Evolutionary conservation across 2,113 vertebrate genomes (phyloP), one percentile per base, ranked within the genome.

Genomic region (Xiphophorus couchianus): DNA sequence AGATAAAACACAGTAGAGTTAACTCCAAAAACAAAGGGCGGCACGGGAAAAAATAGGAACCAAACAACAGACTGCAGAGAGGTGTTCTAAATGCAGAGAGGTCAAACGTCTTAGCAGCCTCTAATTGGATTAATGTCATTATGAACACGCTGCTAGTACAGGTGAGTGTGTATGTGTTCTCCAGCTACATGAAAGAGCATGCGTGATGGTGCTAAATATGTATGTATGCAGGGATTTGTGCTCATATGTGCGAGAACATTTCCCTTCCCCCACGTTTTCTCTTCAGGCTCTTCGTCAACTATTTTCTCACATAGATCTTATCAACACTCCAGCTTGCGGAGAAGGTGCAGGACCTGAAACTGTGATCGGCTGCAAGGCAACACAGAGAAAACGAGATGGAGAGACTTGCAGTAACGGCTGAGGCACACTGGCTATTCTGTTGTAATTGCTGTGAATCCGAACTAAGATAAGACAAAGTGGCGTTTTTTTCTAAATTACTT

Each of bases 121-220:
- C 76, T 92, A 92, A 90, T 84, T 90, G 91, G 90, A 92, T 93
- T 90, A 87, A 88, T 89, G 88, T 88, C 84, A 84, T 73, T 73
- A 76, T 84, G 66, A 88, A 83, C 81, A 82, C 80, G 73, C 66
- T 31, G 65, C 81, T 83, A 71, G 75, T 86, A 72, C 19, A 15
- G 58, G 48, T 63, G 51, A 17, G 44, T 48, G 74, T 74, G 54
- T 75, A 22, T 54, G 70, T 77, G 30, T 72, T 64, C 33, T 25
- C 33, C 30, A 63, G 39, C 61, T 80, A 58, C 8, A 35, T 35
- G 48, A 69, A 81, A 84, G 63, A 69, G 74, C 66, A 74, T 67
- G 31, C 73, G 70, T 69, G 74, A 58, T 31, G 76, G 42, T 39
- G 67, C 84, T 48, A 48, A 48, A 0, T 72, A 77, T 73, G 66